These are phyloP conservation scores for Balaeniceps rex DNA, from an alignment of 2,113 vertebrate species.

Conservation along the genomic window DNA sequence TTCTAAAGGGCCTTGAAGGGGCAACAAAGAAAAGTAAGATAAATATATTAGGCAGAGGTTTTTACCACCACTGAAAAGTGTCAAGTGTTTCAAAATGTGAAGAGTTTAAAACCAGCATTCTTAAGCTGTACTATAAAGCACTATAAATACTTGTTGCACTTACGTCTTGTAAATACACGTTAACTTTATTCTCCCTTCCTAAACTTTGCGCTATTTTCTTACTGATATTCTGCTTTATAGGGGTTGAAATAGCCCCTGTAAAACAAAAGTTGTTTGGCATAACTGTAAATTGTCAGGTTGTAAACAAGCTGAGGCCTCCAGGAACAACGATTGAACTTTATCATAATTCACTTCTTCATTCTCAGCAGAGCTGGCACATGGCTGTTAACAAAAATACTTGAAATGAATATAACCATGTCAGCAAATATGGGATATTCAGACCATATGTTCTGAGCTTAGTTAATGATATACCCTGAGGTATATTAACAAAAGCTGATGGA, in stretches of 20 bases:
- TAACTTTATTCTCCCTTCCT: background rate
- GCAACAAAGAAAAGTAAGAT: background rate
- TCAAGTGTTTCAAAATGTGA: background rate
- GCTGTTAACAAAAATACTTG: background rate
- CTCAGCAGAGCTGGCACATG: background rate
- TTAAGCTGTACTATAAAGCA: background rate
- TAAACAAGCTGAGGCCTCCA: constrained; percentile 1
- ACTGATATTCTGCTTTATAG: background rate
- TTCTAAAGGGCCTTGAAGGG: background rate
- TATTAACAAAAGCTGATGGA: background rate
- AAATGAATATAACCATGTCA: background rate
- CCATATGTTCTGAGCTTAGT: background rate
- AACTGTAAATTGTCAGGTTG: background rate
- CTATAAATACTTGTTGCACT: background rate
- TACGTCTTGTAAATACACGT: background rate
- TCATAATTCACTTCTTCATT: background rate
- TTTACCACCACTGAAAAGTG: background rate
- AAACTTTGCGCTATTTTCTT: background rate
- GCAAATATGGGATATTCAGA: constrained; percentile 10
- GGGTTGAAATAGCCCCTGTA: background rate
- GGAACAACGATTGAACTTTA: background rate
- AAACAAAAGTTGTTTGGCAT: background rate
- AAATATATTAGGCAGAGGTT: background rate
- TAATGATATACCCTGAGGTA: background rate
- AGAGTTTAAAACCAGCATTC: background rate